Base-by-base conservation (phyloP, 1,140 invertebrate genomes). In the Luehdorfia chinensis region DNA sequence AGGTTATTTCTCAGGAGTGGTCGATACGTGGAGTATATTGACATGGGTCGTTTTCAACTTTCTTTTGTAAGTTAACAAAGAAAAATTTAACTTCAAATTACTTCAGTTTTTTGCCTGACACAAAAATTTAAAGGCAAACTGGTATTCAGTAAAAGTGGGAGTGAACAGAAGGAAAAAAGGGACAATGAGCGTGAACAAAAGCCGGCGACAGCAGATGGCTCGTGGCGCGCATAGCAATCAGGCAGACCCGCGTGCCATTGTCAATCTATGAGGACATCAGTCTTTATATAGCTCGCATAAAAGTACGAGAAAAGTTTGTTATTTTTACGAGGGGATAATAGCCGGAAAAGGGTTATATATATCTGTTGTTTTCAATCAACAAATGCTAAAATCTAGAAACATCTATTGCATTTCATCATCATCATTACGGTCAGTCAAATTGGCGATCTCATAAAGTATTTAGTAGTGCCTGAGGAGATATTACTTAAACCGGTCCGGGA, bases 181-280 rank as follows among this genome's bases (percentile, higher is more conserved):
- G 61, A 78, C 75, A 78, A 75, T 78, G 55, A 48, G 56, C 34
- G 55, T 67, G 73, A 73, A 81, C 80, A 84, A 81, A 76, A 72
- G 76, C 59, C 30, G 39, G 27, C 37, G 21, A n/a, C 27, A 19
- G 50, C 39, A 32, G 51, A 39, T 55, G 43, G 70, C 54, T 60
- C 57, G 58, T 49, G 64, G 48, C 62, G 53, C 55, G 79, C 75
- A 84, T 84, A 84, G 64, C 66, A 84, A 84, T 79, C 75, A 74
- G 49, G 36, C 46, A 12, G 21, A 33, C 56, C 54, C 50, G 46
- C 39, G 47, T 61, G 51, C 51, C 48, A 56, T 54, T 56, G 58
- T 47, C 60, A 55, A 63, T 60, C 47, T 55, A 54, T 11, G 14
- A 50, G 32, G 39, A 56, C 34, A 48, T 47, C 23, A 45, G 32